A percentile compares a stretch with the other conserved stretches of the same genome.
phyloP scores from a whole-genome alignment of 2,797 vertebrate species.

The Smutsia temminckii region DNA sequence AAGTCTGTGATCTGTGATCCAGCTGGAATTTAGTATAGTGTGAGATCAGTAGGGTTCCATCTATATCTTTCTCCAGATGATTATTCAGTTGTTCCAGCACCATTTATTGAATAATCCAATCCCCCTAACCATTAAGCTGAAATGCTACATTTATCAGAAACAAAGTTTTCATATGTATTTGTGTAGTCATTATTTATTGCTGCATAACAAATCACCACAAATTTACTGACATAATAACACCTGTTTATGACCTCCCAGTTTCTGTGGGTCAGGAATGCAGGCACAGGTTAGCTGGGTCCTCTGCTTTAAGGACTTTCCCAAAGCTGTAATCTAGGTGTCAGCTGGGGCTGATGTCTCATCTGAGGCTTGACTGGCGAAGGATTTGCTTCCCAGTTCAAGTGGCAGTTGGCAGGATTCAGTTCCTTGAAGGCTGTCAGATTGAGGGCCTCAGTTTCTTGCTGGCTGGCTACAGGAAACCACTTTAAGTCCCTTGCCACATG shows the following conservation, averaged over 20 bases:
- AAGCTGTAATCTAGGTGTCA: too few relatives aligned
- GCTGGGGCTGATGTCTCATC: background rate
- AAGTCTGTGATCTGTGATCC: background rate
- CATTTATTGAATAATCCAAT: background rate
- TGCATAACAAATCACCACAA: background rate
- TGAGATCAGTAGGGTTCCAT: background rate
- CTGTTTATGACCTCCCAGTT: background rate
- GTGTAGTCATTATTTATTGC: background rate
- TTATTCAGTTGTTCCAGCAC: background rate
- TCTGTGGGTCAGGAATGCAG: background rate
- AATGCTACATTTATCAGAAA: background rate
- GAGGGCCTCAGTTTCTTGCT: background rate
- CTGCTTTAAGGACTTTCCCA: background rate
- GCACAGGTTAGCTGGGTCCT: background rate
- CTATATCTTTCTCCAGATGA: background rate
- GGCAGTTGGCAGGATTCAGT: background rate
- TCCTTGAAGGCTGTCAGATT: background rate
- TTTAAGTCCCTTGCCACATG: background rate
- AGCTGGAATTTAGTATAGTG: background rate
- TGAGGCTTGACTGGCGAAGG: background rate
- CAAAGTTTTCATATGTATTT: background rate
- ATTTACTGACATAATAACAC: background rate
- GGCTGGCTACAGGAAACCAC: background rate
- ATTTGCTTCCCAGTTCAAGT: background rate
- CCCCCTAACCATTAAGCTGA: background rate